Evolutionary conservation across 2,888 invertebrate genomes (phyloP).

Genomic region (Hypena proboscidalis): DNA sequence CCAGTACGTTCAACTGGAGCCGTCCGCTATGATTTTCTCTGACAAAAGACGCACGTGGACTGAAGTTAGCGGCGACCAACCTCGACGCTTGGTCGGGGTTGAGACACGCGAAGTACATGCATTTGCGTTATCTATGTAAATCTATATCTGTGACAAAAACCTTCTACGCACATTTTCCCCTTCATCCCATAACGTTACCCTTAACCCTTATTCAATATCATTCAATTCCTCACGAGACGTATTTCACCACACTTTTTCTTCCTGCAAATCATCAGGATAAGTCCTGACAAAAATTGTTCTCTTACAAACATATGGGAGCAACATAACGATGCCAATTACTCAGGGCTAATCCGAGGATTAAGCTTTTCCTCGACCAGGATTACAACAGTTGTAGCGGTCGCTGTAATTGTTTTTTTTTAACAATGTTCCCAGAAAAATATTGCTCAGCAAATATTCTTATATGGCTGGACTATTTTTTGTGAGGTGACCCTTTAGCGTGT

Average conservation of each 20-base stretch:
- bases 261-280: slow-evolving; percentile 11
- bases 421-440: slow-evolving; percentile 3
- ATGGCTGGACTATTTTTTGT: too few species aligned
- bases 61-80: too few species aligned
- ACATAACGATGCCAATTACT: slow-evolving; percentile 59
- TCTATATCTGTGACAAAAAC: too few species aligned
- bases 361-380: slow-evolving; percentile 50
- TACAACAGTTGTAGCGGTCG: slow-evolving; percentile 40
- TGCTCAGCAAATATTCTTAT: too few species aligned
- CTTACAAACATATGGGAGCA: slow-evolving; percentile 29
- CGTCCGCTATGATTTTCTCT: too few species aligned
- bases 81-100: too few species aligned
- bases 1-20: too few species aligned
- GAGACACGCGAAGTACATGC: too few species aligned
- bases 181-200: not conserved
- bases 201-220: slow-evolving; percentile 1
- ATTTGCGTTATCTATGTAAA: too few species aligned
- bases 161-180: not conserved
- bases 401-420: slow-evolving; percentile 59
- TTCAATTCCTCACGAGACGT: slow-evolving; percentile 3
- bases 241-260: slow-evolving; percentile 23
- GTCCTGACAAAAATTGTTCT: slow-evolving; percentile 20
- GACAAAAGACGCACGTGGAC: too few species aligned
- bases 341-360: slow-evolving; percentile 55
- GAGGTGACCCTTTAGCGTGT: too few species aligned